Base-by-base conservation (phyloP, 2,888 invertebrate species). In the Parasteatoda lunata region DNA sequence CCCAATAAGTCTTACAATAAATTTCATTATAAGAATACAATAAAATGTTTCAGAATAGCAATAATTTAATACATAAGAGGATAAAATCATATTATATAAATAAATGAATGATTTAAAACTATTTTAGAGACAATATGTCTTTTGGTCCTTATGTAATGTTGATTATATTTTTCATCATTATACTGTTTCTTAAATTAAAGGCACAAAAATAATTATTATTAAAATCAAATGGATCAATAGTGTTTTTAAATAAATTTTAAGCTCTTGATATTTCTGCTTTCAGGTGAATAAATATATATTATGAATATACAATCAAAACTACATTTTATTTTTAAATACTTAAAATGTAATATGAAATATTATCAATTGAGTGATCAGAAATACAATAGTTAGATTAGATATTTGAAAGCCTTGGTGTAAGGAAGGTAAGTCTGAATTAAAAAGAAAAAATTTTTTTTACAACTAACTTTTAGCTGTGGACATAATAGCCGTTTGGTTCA, bases 41-140 rank as follows among this genome's bases (percentile, higher is more conserved):
- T 59, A 7, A 7, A 59, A 13, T 59, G 9, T 13, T 9, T 4
- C 4, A 59, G 9, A 13, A 13, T 8, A 9, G n/a, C 9, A 3
- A 59, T 7, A 59, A 13, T 59, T 9, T n/a, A 59, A 9, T 13
- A 59, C 59, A 7, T 8, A n/a, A n/a, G n/a, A 7, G n/a, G n/a
- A 13, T 59, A 59, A 13, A 7, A 4, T 59, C n/a, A 13, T 59
- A 3, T 8, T 59, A n/a, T n/a, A 59, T 59, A 59, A 59, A 59
- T 54, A 13, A 59, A 59, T 59, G 59, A 9, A 1, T 30, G 30
- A 30, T 30, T 30, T 30, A 30, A 1, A 30, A 30, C 30, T 30
- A 59, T 59, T 59, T 59, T 59, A 59, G 59, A 59, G 59, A 59
- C 59, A 59, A 4, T 59, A 59, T 59, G 59, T 59, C 59, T 59